Percentiles rank a stretch among this genome's conserved stretches.
phyloP scores from a whole-genome alignment of 2,797 vertebrate genomes.

The Phoebastria nigripes region DNA sequence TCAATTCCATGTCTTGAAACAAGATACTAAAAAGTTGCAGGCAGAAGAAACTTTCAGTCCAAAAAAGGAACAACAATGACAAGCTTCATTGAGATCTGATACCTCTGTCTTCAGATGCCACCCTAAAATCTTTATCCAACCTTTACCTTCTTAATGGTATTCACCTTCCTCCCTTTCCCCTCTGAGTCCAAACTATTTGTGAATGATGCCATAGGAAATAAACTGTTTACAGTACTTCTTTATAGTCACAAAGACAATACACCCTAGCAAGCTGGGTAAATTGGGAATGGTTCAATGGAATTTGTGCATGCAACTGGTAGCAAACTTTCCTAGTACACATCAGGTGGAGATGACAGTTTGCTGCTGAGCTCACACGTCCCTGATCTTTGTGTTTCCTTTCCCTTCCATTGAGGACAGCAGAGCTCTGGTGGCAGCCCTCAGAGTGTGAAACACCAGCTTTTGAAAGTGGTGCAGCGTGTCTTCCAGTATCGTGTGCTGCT shows the following conservation, averaged over 20 bases:
- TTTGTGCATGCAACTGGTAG: background rate
- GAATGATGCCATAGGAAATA: background rate
- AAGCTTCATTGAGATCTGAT: background rate
- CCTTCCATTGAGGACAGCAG: slow-evolving; percentile 73
- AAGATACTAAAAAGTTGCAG: background rate
- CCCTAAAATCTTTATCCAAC: background rate
- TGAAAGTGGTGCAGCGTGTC: slow-evolving; percentile 87
- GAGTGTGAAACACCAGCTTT: slow-evolving; percentile 85
- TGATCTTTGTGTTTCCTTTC: background rate
- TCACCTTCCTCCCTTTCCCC: background rate
- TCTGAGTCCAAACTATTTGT: background rate
- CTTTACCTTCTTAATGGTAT: background rate
- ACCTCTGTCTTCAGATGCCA: background rate
- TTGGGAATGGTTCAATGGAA: background rate
- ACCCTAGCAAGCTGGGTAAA: background rate
- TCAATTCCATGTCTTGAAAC: background rate
- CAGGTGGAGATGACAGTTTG: background rate
- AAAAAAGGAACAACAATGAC: background rate
- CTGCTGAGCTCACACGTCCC: background rate
- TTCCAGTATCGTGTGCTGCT: slow-evolving; percentile 93
- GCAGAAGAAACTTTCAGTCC: background rate
- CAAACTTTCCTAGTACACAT: background rate
- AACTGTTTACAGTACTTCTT: background rate
- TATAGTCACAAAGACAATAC: background rate
- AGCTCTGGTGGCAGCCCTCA: slow-evolving; percentile 71